These are phyloP conservation scores for Momotus momota DNA, from an alignment of 2,797 vertebrate species.

Conservation along the genomic window DNA sequence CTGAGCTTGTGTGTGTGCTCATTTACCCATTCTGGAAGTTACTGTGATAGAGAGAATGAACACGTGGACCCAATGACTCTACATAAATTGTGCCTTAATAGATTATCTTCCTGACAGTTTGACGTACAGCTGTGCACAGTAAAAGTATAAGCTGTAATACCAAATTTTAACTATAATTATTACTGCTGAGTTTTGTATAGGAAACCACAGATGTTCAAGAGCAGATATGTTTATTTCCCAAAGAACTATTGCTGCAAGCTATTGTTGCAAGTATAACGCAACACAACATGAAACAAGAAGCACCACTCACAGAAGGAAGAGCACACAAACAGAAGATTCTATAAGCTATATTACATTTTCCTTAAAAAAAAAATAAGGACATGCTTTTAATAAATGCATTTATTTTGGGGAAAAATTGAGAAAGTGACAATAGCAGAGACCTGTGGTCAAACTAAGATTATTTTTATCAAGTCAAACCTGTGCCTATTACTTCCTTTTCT, in stretches of 20 bases:
- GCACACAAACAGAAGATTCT: neutral
- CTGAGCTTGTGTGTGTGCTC: neutral
- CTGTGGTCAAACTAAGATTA: neutral
- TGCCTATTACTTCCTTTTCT: neutral
- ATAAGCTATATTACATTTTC: neutral
- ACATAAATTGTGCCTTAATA: neutral
- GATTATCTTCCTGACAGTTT: neutral
- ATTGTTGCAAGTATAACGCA: neutral
- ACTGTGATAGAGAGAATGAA: neutral
- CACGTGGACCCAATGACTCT: neutral
- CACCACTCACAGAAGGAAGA: neutral
- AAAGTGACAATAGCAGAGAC: neutral
- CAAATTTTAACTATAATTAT: neutral
- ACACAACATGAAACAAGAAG: neutral
- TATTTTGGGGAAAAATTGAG: neutral
- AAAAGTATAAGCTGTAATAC: neutral
- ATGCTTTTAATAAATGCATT: neutral
- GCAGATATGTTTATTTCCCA: neutral
- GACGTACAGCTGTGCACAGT: neutral
- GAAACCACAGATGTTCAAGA: neutral
- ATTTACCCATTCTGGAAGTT: neutral
- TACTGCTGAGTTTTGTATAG: neutral
- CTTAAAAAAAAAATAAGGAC: neutral
- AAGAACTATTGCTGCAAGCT: neutral
- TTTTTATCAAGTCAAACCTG: neutral